phyloP scores from a whole-genome alignment of 2,797 vertebrate species.

The Peromyscus attwateri region DNA sequence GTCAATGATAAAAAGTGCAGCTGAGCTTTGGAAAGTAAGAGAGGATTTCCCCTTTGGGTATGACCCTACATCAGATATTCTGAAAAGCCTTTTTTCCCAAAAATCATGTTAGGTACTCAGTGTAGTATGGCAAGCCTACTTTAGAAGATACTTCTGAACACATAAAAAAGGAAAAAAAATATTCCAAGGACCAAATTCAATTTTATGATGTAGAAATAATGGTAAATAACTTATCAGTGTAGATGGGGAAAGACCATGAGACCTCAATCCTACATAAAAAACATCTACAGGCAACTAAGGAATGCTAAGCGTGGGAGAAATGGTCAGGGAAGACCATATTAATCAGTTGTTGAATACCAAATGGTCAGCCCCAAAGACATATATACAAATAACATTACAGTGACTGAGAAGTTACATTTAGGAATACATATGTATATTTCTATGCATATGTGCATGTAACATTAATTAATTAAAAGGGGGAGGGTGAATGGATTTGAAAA shows the following conservation, averaged over 20 bases:
- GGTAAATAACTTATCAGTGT: neutral
- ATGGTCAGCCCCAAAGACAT: neutral
- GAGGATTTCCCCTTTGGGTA: neutral
- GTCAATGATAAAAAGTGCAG: neutral
- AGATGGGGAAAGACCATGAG: neutral
- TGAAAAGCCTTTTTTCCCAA: neutral
- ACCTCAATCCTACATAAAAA: neutral
- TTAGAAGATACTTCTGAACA: neutral
- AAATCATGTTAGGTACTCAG: neutral
- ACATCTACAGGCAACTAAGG: neutral
- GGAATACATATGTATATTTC: neutral
- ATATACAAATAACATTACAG: neutral
- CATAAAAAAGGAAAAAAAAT: neutral
- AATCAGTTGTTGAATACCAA: neutral
- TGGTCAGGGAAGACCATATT: neutral
- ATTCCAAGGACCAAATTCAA: neutral
- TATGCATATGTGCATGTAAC: neutral
- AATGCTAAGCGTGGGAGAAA: neutral
- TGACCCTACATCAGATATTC: neutral
- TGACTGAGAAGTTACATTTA: neutral
- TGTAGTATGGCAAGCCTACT: neutral
- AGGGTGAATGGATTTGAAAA: neutral
- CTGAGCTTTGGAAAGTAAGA: neutral
- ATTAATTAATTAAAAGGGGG: neutral
- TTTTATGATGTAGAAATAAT: neutral